phyloP scores from a whole-genome alignment of 2,797 vertebrate genomes.

The Leuciscus waleckii region DNA sequence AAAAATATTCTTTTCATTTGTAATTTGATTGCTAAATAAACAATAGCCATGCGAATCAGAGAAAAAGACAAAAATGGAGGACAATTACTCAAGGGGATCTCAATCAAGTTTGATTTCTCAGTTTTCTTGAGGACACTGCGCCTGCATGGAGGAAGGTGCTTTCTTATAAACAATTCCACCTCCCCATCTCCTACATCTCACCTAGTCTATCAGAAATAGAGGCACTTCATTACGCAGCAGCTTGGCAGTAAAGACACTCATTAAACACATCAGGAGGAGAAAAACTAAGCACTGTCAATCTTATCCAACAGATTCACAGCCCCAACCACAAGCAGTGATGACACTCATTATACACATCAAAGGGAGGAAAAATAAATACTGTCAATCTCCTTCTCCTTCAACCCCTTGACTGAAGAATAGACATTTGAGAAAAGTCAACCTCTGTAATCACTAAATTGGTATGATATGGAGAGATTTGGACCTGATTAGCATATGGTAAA shows the following conservation, averaged over 20 bases:
- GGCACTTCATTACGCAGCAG: conserved; percentile 32
- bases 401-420: neutral
- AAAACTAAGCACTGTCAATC: conserved; percentile 24
- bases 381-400: neutral
- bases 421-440: neutral
- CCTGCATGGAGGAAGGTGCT: neutral
- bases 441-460: neutral
- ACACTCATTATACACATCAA: conserved; percentile 23
- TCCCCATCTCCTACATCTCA: conserved; percentile 12
- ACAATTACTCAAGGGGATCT: conserved; percentile 48
- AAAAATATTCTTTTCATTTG: neutral
- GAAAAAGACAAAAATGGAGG: neutral
- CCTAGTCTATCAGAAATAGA: conserved; percentile 12
- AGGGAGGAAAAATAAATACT: conserved; percentile 1
- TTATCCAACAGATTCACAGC: conserved; percentile 7
- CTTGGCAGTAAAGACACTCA: conserved; percentile 32
- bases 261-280: conserved; percentile 49
- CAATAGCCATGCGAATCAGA: neutral
- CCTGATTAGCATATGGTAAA: neutral
- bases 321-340: neutral
- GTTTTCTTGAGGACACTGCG: conserved; percentile 10
- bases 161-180: conserved; percentile 14
- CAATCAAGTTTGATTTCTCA: conserved; percentile 41
- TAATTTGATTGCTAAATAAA: neutral
- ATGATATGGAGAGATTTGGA: neutral